Evolutionary conservation across 2,113 vertebrate genomes (phyloP).

Genomic region (Callaeas wilsoni): DNA sequence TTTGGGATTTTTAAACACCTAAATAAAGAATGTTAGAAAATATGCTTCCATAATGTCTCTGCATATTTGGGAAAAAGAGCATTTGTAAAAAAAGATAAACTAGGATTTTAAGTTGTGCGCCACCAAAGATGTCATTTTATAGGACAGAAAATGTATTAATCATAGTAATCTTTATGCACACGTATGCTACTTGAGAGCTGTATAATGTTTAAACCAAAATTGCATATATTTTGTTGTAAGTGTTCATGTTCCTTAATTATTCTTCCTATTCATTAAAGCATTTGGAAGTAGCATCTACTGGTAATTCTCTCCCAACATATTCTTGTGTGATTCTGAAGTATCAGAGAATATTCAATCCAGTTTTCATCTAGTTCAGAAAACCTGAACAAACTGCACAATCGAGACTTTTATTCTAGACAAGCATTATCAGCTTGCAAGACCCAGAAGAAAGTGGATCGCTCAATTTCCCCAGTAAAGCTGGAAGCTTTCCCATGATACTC

Average conservation of each 20-base stretch:
- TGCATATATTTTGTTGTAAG: neutral
- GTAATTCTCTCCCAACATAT: neutral
- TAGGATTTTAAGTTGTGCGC: neutral
- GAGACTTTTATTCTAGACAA: neutral
- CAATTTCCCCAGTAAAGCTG: accelerated
- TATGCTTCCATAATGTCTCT: neutral
- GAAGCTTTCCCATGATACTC: neutral
- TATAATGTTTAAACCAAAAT: neutral
- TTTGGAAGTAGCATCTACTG: neutral
- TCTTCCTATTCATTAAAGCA: neutral
- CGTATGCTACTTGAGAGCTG: neutral
- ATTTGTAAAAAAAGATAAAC: neutral
- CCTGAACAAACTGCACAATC: neutral
- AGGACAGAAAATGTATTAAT: neutral
- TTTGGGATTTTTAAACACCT: neutral
- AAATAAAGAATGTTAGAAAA: neutral
- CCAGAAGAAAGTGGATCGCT: neutral
- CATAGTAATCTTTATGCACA: neutral
- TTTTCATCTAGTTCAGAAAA: neutral
- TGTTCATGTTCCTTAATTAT: neutral
- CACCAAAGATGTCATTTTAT: neutral
- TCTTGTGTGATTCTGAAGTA: neutral
- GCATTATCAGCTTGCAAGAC: neutral
- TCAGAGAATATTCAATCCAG: neutral
- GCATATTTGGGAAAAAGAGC: neutral